Evolutionary conservation across 1,140 invertebrate genomes (phyloP).

Genomic region (Rhagoletis pomonella): DNA sequence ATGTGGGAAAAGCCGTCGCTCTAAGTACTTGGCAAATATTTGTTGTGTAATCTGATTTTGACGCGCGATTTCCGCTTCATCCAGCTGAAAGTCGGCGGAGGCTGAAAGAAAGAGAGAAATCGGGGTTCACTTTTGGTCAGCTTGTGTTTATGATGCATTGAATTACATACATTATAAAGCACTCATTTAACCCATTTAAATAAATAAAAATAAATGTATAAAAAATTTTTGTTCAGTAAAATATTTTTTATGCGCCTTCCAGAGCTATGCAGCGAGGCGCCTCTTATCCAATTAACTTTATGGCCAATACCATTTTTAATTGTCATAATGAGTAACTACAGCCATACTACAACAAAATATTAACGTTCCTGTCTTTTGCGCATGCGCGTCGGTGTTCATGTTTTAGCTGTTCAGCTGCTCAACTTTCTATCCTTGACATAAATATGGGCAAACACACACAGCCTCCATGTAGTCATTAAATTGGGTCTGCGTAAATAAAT

Average conservation of each 20-base stretch:
- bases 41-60: slow-evolving; percentile 84
- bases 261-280: background rate
- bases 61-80: slow-evolving; percentile 78
- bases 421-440: slow-evolving; percentile 44
- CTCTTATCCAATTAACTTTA: background rate
- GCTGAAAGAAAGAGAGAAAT: background rate
- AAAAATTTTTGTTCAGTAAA: too few species aligned
- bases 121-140: too few species aligned
- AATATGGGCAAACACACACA: background rate
- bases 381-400: background rate
- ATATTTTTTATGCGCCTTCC: background rate
- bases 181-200: too few species aligned
- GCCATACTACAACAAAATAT: background rate
- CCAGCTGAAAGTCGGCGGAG: slow-evolving; percentile 68
- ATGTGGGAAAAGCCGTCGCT: slow-evolving; percentile 78
- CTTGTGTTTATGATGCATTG: too few species aligned
- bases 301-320: background rate
- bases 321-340: background rate
- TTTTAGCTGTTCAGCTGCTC: background rate
- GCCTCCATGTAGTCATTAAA: background rate
- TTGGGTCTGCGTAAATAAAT: background rate
- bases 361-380: background rate
- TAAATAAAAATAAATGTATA: too few species aligned
- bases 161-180: too few species aligned
- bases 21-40: slow-evolving; percentile 82